phyloP scores from a whole-genome alignment of 2,113 vertebrate species.

The Petroica traversi region DNA sequence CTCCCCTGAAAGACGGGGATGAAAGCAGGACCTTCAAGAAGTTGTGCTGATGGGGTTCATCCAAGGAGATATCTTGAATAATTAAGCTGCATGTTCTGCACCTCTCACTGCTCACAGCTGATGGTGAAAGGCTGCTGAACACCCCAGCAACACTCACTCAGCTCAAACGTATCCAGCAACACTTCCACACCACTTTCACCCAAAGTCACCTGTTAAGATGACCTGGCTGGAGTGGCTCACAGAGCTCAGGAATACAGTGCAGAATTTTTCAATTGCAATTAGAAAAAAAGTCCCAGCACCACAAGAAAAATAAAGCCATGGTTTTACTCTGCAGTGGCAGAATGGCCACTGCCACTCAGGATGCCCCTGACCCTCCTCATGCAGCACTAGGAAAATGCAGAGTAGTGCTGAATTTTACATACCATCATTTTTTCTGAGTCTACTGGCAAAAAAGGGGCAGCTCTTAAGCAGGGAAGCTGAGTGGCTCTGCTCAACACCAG shows the following conservation, averaged over 20 bases:
- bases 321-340: neutral
- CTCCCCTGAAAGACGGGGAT: neutral
- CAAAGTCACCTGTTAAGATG: neutral
- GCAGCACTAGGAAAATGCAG: neutral
- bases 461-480: neutral
- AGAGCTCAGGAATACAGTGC: neutral
- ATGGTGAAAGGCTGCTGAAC: neutral
- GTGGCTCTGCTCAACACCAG: neutral
- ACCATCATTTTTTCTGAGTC: neutral
- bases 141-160: neutral
- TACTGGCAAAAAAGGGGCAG: neutral
- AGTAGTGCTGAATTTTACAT: neutral
- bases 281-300: neutral
- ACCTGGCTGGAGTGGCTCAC: neutral
- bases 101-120: neutral
- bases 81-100: neutral
- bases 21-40: neutral
- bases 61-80: neutral
- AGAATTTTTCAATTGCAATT: neutral
- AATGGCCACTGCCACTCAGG: neutral
- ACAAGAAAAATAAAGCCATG: neutral
- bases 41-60: neutral
- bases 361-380: neutral
- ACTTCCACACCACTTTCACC: neutral
- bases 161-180: neutral